These are phyloP conservation scores for Heliothis peltigera DNA, from an alignment of 2,888 invertebrate species.

Conservation along the genomic window DNA sequence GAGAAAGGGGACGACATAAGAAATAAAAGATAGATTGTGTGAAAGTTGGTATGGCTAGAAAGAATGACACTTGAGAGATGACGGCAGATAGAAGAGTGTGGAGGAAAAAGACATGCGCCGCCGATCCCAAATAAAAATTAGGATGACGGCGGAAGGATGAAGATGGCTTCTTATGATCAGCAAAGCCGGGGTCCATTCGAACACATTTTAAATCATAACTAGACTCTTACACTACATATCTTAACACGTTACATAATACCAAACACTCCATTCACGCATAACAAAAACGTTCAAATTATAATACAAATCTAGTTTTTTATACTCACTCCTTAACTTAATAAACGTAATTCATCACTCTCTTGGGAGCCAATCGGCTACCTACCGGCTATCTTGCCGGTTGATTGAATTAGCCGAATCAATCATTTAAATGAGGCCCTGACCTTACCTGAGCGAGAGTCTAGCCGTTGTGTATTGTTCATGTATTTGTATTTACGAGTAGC, in stretches of 20 bases:
- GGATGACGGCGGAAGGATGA: no score
- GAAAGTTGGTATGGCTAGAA: no score
- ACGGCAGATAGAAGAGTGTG: no score
- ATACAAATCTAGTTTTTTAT: slow-evolving; percentile 64
- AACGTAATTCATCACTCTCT: slow-evolving; percentile 76
- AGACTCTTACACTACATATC: neutral
- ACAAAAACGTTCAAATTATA: slow-evolving; percentile 53
- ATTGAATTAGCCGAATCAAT: slow-evolving; percentile 85
- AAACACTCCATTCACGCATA: slow-evolving; percentile 30
- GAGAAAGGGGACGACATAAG: no score
- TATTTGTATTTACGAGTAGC: slow-evolving; percentile 2
- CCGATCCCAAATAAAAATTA: no score
- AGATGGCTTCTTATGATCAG: neutral
- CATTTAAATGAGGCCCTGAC: slow-evolving; percentile 75
- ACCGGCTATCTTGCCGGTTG: slow-evolving; percentile 68
- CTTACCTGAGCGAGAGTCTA: slow-evolving; percentile 45
- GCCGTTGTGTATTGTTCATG: slow-evolving; percentile 13
- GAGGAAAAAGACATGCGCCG: no score
- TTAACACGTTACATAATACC: slow-evolving; percentile 15
- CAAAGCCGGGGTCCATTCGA: neutral
- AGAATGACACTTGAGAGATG: no score
- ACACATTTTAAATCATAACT: neutral
- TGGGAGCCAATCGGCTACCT: slow-evolving; percentile 77
- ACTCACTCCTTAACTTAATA: slow-evolving; percentile 65
- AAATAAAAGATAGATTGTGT: no score